Evolutionary conservation across 2,113 vertebrate genomes (phyloP).

Genomic region (Coturnix japonica): DNA sequence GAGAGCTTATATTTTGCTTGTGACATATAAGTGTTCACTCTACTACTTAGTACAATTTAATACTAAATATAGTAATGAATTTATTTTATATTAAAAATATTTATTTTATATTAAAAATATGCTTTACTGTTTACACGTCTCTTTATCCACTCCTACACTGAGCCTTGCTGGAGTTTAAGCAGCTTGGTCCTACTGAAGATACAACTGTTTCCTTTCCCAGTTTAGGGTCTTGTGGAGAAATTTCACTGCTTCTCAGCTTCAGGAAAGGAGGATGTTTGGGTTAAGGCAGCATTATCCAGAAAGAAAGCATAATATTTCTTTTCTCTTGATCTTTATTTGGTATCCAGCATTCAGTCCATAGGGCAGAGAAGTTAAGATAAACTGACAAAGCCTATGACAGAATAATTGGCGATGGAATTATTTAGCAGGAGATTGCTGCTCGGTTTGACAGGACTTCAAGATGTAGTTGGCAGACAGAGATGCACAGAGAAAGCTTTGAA

Average conservation of each 20-base stretch:
- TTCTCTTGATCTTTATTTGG: background rate
- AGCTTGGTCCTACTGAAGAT: background rate
- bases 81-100: background rate
- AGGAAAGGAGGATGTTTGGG: background rate
- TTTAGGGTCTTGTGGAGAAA: background rate
- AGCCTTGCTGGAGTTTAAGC: background rate
- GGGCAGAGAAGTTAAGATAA: conserved; percentile 13
- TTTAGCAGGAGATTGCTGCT: background rate
- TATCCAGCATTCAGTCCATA: background rate
- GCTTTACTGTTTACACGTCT: background rate
- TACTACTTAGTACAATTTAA: background rate
- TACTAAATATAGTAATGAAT: background rate
- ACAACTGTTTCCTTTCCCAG: background rate
- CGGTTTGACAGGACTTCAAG: background rate
- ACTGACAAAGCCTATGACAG: conserved; percentile 14
- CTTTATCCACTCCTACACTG: background rate
- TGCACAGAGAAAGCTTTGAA: background rate
- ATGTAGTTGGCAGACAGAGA: background rate
- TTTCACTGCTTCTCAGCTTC: background rate
- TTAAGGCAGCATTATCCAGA: background rate
- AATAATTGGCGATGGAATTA: conserved; percentile 28
- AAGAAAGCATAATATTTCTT: background rate
- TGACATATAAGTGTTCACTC: background rate
- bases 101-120: background rate
- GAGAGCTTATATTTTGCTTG: background rate